Conservation (phyloP, 2,888 invertebrate genomes). For the Hermaeophaga mercurialis region DNA sequence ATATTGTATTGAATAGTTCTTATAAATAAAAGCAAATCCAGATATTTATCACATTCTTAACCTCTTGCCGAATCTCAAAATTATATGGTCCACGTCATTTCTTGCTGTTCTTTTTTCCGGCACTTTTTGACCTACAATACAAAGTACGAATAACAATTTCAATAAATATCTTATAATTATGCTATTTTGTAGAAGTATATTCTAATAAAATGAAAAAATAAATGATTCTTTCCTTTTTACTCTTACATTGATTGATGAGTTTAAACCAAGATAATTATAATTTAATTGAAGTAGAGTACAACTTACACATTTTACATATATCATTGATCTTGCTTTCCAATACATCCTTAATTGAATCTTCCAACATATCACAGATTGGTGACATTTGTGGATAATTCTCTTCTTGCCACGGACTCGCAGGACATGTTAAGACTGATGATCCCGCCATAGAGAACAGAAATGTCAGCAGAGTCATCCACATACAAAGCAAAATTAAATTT, state of each 20-base stretch:
- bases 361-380: conserved; percentile 7
- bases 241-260: too few relatives aligned
- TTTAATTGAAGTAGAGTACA: too few relatives aligned
- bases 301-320: conserved; percentile 13
- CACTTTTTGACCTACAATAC: conserved; percentile 2
- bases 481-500: conserved; percentile 2
- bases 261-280: too few relatives aligned
- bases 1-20: too few relatives aligned
- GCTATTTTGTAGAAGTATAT: too few relatives aligned
- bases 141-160: too few relatives aligned
- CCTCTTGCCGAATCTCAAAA: conserved; percentile 25
- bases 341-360: conserved; percentile 2
- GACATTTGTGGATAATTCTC: conserved; percentile 8
- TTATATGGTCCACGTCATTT: conserved; percentile 17
- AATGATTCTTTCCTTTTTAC: too few relatives aligned
- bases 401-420: conserved; percentile 12
- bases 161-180: too few relatives aligned
- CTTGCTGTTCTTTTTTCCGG: conserved; percentile 17
- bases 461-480: conserved; percentile 2
- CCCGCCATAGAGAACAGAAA: conserved; percentile 4
- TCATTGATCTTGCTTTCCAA: conserved; percentile 2
- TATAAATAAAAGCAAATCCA: too few relatives aligned
- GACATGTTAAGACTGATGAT: conserved; percentile 8
- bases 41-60: not conserved
- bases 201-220: too few relatives aligned